Base-by-base conservation (phyloP, 2,888 invertebrate genomes). In the Volucella zonaria region DNA sequence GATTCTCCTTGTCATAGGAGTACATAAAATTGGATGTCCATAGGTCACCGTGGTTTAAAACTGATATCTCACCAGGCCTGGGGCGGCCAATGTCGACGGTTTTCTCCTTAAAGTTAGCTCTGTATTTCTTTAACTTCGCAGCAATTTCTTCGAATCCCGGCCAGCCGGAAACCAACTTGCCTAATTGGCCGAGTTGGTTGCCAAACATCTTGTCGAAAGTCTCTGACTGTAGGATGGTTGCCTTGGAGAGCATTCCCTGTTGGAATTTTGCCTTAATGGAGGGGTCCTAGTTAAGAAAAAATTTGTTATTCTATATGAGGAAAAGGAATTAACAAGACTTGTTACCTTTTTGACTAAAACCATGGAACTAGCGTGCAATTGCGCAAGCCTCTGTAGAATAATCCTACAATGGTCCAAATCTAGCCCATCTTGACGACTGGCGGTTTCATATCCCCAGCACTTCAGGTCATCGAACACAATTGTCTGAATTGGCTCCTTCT, bases 321-420 rank as follows among this genome's bases (percentile, higher is more conserved):
- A 8, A 10, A 9, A 0, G 3, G 3, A 8, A 31, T 1, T 0
- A 18, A 49, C 31, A 31, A 31, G 31, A 31, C 12, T 38, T 6
- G 2, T 73, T 85, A 89, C 94, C 91, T 93, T 93, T 87, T 93
- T 92, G 68, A 91, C 92, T 62, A 94, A 87, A 40, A 93, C 92
- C 73, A 93, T 92, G 0, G 94, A 93, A 12, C 92, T 91, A 0
- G 93, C 94, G 87, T 94, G 94, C 86, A 93, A 92, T 76, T 90
- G 92, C 0, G 93, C 94, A 86, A 94, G 89, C 86, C 93, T 93
- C 70, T 91, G 90, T 3, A 94, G 87, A 0, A 93, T 92, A 59
- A 93, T 78, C 43, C 91, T 88, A 76, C 92, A 92, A 87, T 94
- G 94, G 0, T 90, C 88, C 85, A 92, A 90, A 88, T 94, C 93